phyloP scores from a whole-genome alignment of 2,888 invertebrate species.

The Latrodectus hesperus region DNA sequence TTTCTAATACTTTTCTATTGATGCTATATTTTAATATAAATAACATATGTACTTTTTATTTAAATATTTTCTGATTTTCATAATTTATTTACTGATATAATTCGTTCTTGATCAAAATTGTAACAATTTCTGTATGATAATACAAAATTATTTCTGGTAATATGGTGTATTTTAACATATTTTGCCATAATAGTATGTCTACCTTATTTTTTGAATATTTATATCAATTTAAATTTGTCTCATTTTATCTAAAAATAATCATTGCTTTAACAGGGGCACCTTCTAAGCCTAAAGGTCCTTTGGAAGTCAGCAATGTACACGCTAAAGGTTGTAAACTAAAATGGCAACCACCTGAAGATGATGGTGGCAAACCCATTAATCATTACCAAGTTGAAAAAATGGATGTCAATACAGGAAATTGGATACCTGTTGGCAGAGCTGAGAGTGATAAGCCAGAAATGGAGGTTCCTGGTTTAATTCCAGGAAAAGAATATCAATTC shows the following conservation, averaged over 20 bases:
- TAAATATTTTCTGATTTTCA: no score
- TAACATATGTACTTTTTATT: no score
- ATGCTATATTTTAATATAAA: no score
- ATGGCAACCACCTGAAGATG: constrained; percentile 94
- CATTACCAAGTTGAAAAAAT: constrained; percentile 95
- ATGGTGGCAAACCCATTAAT: constrained; percentile 88
- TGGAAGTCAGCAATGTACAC: constrained; percentile 90
- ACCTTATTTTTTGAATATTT: no score
- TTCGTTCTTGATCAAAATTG: no score
- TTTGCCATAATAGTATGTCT: no score
- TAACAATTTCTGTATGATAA: no score
- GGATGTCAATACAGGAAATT: constrained; percentile 91
- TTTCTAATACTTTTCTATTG: no score
- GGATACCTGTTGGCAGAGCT: constrained; percentile 92
- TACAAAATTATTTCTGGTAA: no score
- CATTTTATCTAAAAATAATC: constrained; percentile 36
- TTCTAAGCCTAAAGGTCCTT: constrained; percentile 89
- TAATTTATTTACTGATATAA: no score
- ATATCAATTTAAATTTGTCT: no score
- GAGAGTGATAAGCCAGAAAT: constrained; percentile 78
- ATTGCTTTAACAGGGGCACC: constrained; percentile 81
- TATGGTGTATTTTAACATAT: no score
- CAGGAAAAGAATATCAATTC: constrained; percentile 78
- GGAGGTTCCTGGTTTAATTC: constrained; percentile 77
- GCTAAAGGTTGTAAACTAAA: constrained; percentile 91